Evolutionary conservation across 2,797 vertebrate species (phyloP).

Genomic region (Adrianichthys oophorus): DNA sequence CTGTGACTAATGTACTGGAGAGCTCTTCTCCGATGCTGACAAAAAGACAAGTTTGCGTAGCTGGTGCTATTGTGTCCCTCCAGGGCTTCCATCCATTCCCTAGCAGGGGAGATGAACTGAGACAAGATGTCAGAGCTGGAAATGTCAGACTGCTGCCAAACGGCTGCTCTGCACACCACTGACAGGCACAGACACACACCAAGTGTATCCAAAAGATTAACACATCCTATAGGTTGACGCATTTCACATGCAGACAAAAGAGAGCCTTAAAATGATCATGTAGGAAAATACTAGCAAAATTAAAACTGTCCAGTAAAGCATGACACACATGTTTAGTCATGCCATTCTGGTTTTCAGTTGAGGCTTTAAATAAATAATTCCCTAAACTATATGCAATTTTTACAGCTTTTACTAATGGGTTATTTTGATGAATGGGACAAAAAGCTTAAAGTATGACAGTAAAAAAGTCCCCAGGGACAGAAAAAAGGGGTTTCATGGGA

Average conservation of each 20-base stretch:
- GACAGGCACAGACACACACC: constrained; percentile 41
- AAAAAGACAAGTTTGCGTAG: constrained; percentile 78
- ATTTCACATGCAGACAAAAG: constrained; percentile 2
- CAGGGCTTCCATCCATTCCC: constrained; percentile 72
- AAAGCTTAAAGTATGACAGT: constrained; percentile 21
- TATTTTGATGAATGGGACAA: constrained; percentile 3
- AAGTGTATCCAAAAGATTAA: constrained; percentile 15
- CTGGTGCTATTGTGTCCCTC: constrained; percentile 71
- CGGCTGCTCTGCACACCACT: constrained; percentile 56
- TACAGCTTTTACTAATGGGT: no score
- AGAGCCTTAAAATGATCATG: no score
- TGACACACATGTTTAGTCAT: not conserved
- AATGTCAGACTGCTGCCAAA: constrained; percentile 77
- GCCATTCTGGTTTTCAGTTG: no score
- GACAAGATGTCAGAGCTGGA: constrained; percentile 80
- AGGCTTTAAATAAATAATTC: no score
- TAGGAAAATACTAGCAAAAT: constrained; percentile 7
- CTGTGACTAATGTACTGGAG: constrained; percentile 74
- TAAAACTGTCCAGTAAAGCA: not conserved
- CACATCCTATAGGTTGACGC: constrained; percentile 7
- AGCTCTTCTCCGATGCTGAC: constrained; percentile 71
- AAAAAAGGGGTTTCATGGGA: constrained; percentile 22
- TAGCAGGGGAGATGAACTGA: constrained; percentile 75
- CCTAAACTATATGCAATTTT: no score
- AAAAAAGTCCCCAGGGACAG: constrained; percentile 16